phyloP scores from a whole-genome alignment of 2,888 invertebrate species.

The Thymelicus lineola region DNA sequence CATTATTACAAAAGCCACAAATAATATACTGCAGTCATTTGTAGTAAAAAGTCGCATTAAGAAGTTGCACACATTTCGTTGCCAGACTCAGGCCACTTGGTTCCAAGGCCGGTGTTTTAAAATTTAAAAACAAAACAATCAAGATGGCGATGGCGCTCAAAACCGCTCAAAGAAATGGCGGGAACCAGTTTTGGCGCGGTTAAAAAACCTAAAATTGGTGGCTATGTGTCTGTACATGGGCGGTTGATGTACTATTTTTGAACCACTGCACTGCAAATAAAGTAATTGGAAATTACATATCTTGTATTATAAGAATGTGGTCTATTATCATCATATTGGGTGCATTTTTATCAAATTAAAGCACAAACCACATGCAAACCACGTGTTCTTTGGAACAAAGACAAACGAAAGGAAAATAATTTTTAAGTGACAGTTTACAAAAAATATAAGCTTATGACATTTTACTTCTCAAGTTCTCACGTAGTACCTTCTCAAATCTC shows the following conservation, averaged over 20 bases:
- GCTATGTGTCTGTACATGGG: conserved; percentile 56
- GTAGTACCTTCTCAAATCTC: too few species aligned
- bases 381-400: too few species aligned
- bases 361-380: too few species aligned
- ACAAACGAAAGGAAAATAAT: too few species aligned
- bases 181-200: conserved; percentile 50
- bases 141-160: conserved; percentile 60
- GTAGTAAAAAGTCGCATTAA: conserved; percentile 51
- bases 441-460: too few species aligned
- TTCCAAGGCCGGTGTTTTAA: conserved; percentile 63
- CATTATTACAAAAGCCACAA: conserved; percentile 57
- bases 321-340: too few species aligned
- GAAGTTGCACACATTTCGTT: conserved; percentile 48
- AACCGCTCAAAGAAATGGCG: conserved; percentile 35
- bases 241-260: conserved; percentile 41
- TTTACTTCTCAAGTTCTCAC: too few species aligned
- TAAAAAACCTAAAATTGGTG: conserved; percentile 27
- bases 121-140: conserved; percentile 57
- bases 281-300: conserved; percentile 28
- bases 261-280: conserved; percentile 28
- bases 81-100: conserved; percentile 65
- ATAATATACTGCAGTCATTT: conserved; percentile 49
- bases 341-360: too few species aligned
- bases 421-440: too few species aligned
- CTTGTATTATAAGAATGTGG: not conserved